Evolutionary conservation across 2,113 vertebrate genomes (phyloP).

Genomic region (Martes martes): DNA sequence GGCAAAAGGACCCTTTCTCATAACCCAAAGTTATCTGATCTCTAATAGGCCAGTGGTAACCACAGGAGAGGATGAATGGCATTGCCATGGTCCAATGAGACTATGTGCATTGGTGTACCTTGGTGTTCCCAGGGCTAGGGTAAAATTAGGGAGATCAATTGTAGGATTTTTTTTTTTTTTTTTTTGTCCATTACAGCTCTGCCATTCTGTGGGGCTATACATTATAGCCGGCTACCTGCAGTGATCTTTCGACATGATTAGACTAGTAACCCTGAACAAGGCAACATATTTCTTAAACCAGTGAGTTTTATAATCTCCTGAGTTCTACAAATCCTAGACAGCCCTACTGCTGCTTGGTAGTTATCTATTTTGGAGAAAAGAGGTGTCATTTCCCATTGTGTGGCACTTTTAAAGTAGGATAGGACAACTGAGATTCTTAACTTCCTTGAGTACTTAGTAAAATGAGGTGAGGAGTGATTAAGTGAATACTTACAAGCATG

Average conservation of each 20-base stretch:
- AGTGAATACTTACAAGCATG: background rate
- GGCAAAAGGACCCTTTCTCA: background rate
- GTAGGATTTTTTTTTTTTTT: background rate
- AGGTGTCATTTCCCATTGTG: background rate
- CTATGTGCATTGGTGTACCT: background rate
- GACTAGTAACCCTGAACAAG: background rate
- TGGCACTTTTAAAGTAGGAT: background rate
- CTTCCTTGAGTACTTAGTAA: background rate
- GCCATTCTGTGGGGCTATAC: background rate
- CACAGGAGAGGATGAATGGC: background rate
- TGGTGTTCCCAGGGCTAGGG: background rate
- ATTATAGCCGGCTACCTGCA: background rate
- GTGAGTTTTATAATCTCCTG: background rate
- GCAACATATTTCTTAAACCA: background rate
- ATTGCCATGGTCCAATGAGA: background rate
- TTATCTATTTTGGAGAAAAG: constrained; percentile 6
- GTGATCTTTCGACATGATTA: background rate
- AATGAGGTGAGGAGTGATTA: background rate
- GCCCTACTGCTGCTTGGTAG: background rate
- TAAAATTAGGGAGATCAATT: background rate
- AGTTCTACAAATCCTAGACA: background rate
- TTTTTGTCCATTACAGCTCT: background rate
- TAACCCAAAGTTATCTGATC: background rate
- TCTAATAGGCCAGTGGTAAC: background rate
- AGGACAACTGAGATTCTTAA: background rate